Evolutionary conservation across 2,888 invertebrate genomes (phyloP).

Genomic region (Gymnocheta viridis): DNA sequence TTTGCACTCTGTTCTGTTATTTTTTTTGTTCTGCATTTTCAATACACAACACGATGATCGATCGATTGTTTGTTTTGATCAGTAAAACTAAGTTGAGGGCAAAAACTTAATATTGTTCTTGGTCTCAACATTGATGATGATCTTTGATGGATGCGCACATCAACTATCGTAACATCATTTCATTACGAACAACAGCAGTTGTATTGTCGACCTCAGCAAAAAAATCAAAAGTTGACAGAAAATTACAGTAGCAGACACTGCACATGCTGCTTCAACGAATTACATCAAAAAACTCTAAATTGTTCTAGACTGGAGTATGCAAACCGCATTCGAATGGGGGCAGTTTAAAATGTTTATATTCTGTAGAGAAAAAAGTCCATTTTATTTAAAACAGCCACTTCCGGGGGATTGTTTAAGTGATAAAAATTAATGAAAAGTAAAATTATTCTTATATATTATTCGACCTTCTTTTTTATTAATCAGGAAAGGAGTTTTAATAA

Average conservation of each 20-base stretch:
- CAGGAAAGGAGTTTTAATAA: too few relatives aligned
- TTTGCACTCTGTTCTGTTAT: constrained; percentile 65
- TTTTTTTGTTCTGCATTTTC: constrained; percentile 14
- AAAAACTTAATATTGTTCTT: constrained; percentile 55
- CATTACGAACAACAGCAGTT: constrained; percentile 57
- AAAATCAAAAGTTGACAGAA: constrained; percentile 70
- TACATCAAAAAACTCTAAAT: constrained; percentile 54
- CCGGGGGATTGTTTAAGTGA: too few relatives aligned
- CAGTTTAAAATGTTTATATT: background rate
- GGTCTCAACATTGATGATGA: constrained; percentile 62
- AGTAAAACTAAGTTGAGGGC: constrained; percentile 33
- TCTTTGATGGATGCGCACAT: constrained; percentile 70
- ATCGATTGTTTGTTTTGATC: constrained; percentile 68
- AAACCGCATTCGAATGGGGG: background rate
- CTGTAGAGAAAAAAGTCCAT: background rate
- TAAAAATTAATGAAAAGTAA: too few relatives aligned
- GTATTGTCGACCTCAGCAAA: background rate
- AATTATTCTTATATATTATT: too few relatives aligned
- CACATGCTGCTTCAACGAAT: constrained; percentile 65
- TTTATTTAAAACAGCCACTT: too few relatives aligned
- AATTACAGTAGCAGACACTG: constrained; percentile 70
- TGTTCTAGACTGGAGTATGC: constrained; percentile 26
- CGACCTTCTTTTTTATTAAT: too few relatives aligned
- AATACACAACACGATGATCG: constrained; percentile 67
- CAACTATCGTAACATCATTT: constrained; percentile 66